phyloP scores from a whole-genome alignment of 2,888 invertebrate species.

The Notodonta ziczac region DNA sequence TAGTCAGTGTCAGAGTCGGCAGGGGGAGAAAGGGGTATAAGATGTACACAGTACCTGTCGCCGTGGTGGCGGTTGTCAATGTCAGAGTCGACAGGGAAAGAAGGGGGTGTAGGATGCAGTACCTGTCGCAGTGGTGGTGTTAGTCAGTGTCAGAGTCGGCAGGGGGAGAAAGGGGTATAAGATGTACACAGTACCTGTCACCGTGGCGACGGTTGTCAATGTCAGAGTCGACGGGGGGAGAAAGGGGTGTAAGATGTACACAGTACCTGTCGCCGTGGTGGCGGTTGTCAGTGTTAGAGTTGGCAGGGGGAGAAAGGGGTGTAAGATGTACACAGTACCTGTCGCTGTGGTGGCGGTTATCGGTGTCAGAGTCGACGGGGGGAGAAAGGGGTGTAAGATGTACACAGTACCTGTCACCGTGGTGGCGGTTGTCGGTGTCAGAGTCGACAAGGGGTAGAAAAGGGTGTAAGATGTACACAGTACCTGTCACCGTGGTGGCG shows the following conservation, averaged over 20 bases:
- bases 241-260: neutral
- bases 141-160: conserved; percentile 85
- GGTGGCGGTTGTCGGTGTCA: neutral
- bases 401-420: neutral
- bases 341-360: neutral
- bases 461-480: too few relatives aligned
- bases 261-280: conserved; percentile 54
- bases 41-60: neutral
- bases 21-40: neutral
- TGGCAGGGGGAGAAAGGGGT: neutral
- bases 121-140: conserved; percentile 42
- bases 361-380: neutral
- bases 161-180: neutral
- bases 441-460: conserved; percentile 32
- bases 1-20: conserved; percentile 85
- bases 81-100: conserved; percentile 77
- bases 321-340: neutral
- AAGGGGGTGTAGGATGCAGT: neutral
- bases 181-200: neutral
- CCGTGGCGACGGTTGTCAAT: conserved; percentile 69
- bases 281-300: conserved; percentile 29
- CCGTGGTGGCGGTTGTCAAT: conserved; percentile 69
- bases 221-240: conserved; percentile 81
- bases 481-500: too few relatives aligned
- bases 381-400: neutral